phyloP scores from a whole-genome alignment of 2,888 invertebrate species.

The Scaptomyza parva region DNA sequence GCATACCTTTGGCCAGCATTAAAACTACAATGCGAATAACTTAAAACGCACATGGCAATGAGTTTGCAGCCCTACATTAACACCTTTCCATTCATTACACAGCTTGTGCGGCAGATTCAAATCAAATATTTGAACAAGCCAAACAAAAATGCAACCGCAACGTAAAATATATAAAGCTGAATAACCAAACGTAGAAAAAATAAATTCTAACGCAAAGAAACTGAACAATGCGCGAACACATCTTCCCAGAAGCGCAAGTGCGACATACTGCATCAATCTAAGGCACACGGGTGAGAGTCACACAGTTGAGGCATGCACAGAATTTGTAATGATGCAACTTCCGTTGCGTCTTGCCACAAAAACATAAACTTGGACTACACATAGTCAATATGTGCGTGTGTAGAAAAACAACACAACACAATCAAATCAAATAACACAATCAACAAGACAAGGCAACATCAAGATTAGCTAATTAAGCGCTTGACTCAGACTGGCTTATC shows the following conservation, averaged over 20 bases:
- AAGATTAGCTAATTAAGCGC: conserved; percentile 45
- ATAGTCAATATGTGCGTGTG: conserved; percentile 1
- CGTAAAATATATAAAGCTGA: conserved; percentile 26
- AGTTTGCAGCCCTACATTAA: conserved; percentile 36
- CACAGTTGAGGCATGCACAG: conserved; percentile 49
- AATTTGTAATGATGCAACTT: conserved; percentile 74
- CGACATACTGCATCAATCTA: conserved; percentile 13
- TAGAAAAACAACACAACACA: conserved; percentile 3
- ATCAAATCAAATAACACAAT: conserved; percentile 47
- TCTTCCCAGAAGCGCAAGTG: conserved; percentile 36
- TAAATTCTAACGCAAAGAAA: conserved; percentile 8
- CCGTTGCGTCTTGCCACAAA: conserved; percentile 46
- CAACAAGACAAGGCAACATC: conserved; percentile 19
- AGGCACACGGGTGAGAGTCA: conserved; percentile 32
- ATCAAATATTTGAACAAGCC: conserved; percentile 43
- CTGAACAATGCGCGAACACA: conserved; percentile 7
- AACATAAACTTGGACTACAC: conserved; percentile 8
- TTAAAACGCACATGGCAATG: neutral
- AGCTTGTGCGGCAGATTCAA: conserved; percentile 42
- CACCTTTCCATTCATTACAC: conserved; percentile 1
- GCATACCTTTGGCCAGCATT: conserved; percentile 49
- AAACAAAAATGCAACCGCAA: conserved; percentile 14
- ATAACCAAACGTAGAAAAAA: conserved; percentile 9
- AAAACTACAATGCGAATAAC: neutral
- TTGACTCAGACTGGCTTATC: conserved; percentile 56